phyloP scores from a whole-genome alignment of 2,888 invertebrate genomes.

The Leucania comma region DNA sequence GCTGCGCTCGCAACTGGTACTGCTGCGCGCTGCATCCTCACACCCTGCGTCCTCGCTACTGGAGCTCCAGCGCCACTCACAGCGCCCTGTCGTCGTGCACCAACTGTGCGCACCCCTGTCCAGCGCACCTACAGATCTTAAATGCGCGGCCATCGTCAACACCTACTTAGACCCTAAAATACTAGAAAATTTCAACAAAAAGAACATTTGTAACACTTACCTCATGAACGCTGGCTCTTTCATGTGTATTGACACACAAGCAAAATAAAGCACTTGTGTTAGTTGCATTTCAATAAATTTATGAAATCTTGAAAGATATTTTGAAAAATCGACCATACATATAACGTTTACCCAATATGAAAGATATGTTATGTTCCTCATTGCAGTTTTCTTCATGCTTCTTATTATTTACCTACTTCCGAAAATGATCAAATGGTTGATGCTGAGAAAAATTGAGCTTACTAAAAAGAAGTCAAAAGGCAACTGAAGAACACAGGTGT shows the following conservation, averaged over 20 bases:
- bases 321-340: neutral
- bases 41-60: neutral
- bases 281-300: neutral
- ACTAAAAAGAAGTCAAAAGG: too few relatives aligned
- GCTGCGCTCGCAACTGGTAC: constrained; percentile 70
- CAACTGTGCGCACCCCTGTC: constrained; percentile 65
- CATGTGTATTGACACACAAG: neutral
- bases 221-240: neutral
- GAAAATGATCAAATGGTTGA: too few relatives aligned
- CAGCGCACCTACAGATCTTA: constrained; percentile 65
- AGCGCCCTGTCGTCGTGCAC: constrained; percentile 62
- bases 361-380: neutral
- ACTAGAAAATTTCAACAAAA: constrained; percentile 63
- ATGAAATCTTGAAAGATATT: neutral
- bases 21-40: constrained; percentile 61
- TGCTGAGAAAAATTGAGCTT: too few relatives aligned
- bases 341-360: neutral
- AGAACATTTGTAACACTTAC: constrained; percentile 71
- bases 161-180: constrained; percentile 63
- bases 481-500: too few relatives aligned
- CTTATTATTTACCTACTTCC: neutral
- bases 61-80: constrained; percentile 65
- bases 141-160: constrained; percentile 71
- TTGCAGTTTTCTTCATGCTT: neutral
- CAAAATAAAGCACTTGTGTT: neutral